phyloP scores from a whole-genome alignment of 2,888 invertebrate genomes.

The Copidosoma aretas region DNA sequence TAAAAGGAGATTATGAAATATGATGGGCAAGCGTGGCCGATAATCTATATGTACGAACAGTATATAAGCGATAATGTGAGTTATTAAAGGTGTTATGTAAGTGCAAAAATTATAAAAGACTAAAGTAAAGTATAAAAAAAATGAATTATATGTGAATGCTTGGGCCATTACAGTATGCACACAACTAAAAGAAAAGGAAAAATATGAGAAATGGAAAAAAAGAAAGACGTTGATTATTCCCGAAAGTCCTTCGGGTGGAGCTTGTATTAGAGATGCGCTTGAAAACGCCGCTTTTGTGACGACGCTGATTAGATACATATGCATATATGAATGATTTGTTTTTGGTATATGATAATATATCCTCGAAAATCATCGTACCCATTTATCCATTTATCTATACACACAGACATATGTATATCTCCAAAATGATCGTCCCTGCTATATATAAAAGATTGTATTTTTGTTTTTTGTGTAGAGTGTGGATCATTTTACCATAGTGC shows the following conservation, averaged over 20 bases:
- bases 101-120: conserved; percentile 28
- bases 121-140: conserved; percentile 2
- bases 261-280: neutral
- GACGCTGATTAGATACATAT: neutral
- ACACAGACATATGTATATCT: too few species aligned
- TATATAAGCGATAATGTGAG: conserved; percentile 42
- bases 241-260: conserved; percentile 24
- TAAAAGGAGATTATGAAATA: neutral
- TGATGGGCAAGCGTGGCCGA: conserved; percentile 10
- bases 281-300: too few species aligned
- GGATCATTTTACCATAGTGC: too few species aligned
- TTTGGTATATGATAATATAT: too few species aligned
- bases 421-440: too few species aligned
- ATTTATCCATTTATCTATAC: too few species aligned
- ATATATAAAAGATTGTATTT: too few species aligned
- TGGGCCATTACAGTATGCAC: neutral
- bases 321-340: too few species aligned
- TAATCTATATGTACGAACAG: conserved; percentile 33
- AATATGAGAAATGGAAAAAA: neutral
- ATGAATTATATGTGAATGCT: conserved; percentile 19
- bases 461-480: too few species aligned
- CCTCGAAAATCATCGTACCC: too few species aligned
- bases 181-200: too few species aligned
- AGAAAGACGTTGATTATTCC: neutral
- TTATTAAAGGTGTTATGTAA: conserved; percentile 43